Evolutionary conservation across 2,113 vertebrate genomes (phyloP), one percentile per base, ranked within the genome.

Genomic region (Antigone vipio): DNA sequence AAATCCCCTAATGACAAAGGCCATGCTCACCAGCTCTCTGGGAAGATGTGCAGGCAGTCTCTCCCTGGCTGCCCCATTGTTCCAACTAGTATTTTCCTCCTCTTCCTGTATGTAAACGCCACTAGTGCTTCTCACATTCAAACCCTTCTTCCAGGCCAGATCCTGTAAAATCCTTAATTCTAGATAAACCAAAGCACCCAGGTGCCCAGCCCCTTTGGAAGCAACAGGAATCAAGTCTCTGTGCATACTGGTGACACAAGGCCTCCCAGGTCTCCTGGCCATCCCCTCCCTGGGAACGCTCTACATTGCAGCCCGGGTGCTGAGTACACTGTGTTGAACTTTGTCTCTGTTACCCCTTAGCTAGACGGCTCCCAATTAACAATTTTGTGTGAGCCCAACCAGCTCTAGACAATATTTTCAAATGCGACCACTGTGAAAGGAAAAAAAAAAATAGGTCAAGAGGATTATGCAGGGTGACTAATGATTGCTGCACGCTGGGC

Each of bases 401-500:
- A 12, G 58, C 76, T 96, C 73, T 15, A 88, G 90, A 93, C 82
- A 71, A 17, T 47, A 89, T 91, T 90, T 92, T 93, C 95, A 93
- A 93, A 88, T 80, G 85, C 85, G 73, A 88, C 87, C 83, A 69
- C 89, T 93, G 44, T 94, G 95, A 96, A 88, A 94, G 40, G 9
- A 42, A 71, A 86, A 91, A 47, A 76, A 92, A 53, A 96, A 93
- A 59, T 45, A 95, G 96, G 93, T 89, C 93, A 96, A 95, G 89
- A 72, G 50, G 89, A 95, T 95, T 93, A 96, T 78, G 66, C 88
- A 93, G 93, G 85, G 74, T 82, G 92, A 89, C 91, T 96, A 96
- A 95, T 77, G 92, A 96, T 74, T 94, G 93, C 92, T 89, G 69
- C 89, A 91, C 35, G 74, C 92, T 92, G 92, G 79, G 85, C 84